Evolutionary conservation across 2,888 invertebrate genomes (phyloP).

Genomic region (Hydriomena furcata): DNA sequence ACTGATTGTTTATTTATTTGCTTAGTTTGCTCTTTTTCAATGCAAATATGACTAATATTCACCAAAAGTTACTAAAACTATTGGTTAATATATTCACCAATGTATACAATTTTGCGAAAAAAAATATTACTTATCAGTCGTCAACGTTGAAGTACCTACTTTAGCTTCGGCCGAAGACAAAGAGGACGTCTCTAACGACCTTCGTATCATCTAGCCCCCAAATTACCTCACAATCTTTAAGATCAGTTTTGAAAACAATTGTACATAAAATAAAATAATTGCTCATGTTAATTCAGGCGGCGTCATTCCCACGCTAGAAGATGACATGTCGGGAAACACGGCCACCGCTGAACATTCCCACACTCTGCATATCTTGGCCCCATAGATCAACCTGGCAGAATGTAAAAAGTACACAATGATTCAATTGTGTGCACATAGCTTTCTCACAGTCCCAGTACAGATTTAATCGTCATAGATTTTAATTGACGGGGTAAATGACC

Average conservation of each 20-base stretch:
- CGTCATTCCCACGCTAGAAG: slow-evolving; percentile 70
- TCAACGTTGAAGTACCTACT: background rate
- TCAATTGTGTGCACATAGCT: slow-evolving; percentile 79
- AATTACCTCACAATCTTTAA: slow-evolving; percentile 33
- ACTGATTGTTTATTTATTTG: no score
- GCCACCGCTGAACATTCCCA: slow-evolving; percentile 67
- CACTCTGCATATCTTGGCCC: slow-evolving; percentile 81
- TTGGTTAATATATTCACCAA: no score
- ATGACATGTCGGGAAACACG: slow-evolving; percentile 77
- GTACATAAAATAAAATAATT: slow-evolving; percentile 55
- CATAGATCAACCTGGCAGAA: slow-evolving; percentile 79
- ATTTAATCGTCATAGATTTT: slow-evolving; percentile 71
- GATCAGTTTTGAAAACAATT: slow-evolving; percentile 48
- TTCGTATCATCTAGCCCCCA: slow-evolving; percentile 23
- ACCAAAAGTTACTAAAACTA: no score
- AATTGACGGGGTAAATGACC: slow-evolving; percentile 81
- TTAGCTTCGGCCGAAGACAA: slow-evolving; percentile 2
- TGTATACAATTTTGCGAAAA: background rate
- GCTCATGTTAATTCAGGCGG: slow-evolving; percentile 51
- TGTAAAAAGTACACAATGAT: slow-evolving; percentile 80
- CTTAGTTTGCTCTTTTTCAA: no score
- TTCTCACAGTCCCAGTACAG: slow-evolving; percentile 76
- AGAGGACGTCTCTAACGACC: slow-evolving; percentile 19
- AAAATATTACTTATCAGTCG: no score
- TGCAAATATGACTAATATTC: no score